Evolutionary conservation across 2,888 invertebrate species (phyloP).

Genomic region (Fissipunctia ypsillon): DNA sequence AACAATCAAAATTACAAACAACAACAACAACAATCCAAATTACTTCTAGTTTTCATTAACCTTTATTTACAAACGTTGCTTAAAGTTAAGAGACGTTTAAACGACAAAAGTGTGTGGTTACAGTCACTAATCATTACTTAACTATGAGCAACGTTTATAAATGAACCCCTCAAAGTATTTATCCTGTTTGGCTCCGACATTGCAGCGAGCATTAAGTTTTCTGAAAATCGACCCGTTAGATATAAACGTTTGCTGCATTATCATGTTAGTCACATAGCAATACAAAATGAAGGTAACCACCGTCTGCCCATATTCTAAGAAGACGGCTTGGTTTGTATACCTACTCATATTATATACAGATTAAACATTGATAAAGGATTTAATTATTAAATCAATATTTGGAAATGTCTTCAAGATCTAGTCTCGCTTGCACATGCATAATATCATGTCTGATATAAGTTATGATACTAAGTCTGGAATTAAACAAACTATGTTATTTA

Average conservation of each 20-base stretch:
- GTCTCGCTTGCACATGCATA: not conserved
- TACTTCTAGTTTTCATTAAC: no score
- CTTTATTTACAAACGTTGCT: no score
- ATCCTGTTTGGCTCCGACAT: not conserved
- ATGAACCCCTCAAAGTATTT: no score
- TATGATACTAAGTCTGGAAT: not conserved
- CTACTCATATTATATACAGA: not conserved
- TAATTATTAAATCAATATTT: conserved; percentile 29
- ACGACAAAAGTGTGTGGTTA: no score
- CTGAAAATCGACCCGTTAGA: not conserved
- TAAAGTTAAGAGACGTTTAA: no score
- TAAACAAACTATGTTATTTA: not conserved
- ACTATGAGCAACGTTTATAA: no score
- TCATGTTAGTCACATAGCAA: not conserved
- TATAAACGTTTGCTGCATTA: not conserved
- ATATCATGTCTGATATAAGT: not conserved
- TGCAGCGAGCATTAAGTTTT: not conserved
- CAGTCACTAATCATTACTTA: no score
- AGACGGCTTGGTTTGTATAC: not conserved
- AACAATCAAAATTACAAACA: no score
- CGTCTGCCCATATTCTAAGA: not conserved
- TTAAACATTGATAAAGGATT: conserved; percentile 29
- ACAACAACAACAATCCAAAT: no score
- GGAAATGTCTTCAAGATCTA: not conserved
- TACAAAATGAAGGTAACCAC: not conserved